Evolutionary conservation across 2,888 invertebrate genomes (phyloP).

Genomic region (Copidosoma aretas): DNA sequence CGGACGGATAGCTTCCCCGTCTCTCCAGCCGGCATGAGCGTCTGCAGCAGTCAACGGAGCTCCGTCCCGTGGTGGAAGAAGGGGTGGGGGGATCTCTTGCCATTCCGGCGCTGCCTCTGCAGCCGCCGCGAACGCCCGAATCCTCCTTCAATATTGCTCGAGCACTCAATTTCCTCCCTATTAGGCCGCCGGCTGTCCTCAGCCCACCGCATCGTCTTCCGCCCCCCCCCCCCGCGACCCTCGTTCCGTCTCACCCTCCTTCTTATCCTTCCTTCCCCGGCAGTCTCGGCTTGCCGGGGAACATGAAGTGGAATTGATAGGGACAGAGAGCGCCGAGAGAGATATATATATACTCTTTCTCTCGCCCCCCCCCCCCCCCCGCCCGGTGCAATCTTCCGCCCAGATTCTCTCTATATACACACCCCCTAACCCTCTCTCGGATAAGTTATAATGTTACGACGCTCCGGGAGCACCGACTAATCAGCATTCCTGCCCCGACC

Average conservation of each 20-base stretch:
- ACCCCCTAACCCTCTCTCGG: slow-evolving; percentile 54
- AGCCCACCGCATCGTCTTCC: slow-evolving; percentile 47
- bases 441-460: slow-evolving; percentile 61
- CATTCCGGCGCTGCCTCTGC: slow-evolving; percentile 46
- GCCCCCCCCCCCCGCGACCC: slow-evolving; percentile 33
- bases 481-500: slow-evolving; percentile 56
- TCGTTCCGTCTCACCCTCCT: neutral
- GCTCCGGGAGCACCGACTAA: slow-evolving; percentile 61
- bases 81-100: slow-evolving; percentile 14
- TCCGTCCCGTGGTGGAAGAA: slow-evolving; percentile 3
- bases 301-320: slow-evolving; percentile 41
- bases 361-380: slow-evolving; percentile 18
- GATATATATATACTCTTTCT: slow-evolving; percentile 1
- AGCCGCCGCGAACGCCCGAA: slow-evolving; percentile 56
- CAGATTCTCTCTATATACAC: slow-evolving; percentile 30
- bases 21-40: slow-evolving; percentile 46
- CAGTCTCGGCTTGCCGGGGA: slow-evolving; percentile 26
- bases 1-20: slow-evolving; percentile 54
- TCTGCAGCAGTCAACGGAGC: slow-evolving; percentile 21
- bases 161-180: slow-evolving; percentile 64
- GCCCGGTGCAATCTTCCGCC: slow-evolving; percentile 30
- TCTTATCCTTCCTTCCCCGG: neutral
- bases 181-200: slow-evolving; percentile 61
- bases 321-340: slow-evolving; percentile 32
- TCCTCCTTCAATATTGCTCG: slow-evolving; percentile 63